These are phyloP conservation scores for Apotomis capreana DNA, from an alignment of 2,888 invertebrate genomes.

Conservation along the genomic window DNA sequence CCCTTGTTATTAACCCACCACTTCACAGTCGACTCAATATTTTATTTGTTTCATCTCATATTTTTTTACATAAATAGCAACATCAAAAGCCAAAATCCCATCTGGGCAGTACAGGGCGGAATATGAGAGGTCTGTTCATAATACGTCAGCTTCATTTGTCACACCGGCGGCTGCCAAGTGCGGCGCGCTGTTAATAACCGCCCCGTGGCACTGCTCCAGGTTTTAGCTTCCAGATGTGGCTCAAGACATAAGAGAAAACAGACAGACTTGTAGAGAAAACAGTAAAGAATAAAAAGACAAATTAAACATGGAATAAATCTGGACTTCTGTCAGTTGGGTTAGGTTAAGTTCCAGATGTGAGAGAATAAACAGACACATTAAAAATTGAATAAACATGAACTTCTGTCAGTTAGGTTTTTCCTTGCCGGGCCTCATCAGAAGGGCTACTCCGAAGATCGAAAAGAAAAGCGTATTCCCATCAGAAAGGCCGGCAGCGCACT, in stretches of 20 bases:
- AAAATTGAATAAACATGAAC: too few species aligned
- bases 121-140: conserved; percentile 69
- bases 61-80: conserved; percentile 19
- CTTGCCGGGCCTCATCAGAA: too few species aligned
- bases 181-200: conserved; percentile 74
- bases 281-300: neutral
- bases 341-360: too few species aligned
- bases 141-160: conserved; percentile 78
- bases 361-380: too few species aligned
- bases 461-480: too few species aligned
- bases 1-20: too few species aligned
- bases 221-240: conserved; percentile 44
- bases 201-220: conserved; percentile 73
- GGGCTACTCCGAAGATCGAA: too few species aligned
- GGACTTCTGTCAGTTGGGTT: too few species aligned
- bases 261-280: too few species aligned
- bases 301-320: too few species aligned
- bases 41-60: neutral
- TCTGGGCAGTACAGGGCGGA: conserved; percentile 44
- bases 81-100: conserved; percentile 42
- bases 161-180: conserved; percentile 68
- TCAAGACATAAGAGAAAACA: conserved; percentile 1
- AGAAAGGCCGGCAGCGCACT: too few species aligned
- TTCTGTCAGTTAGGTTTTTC: too few species aligned
- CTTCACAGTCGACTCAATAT: neutral